A percentile compares a stretch with the other conserved stretches of the same genome.
Conservation (phyloP, 2,797 vertebrate species). For the Pseudomugil tenellus region DNA sequence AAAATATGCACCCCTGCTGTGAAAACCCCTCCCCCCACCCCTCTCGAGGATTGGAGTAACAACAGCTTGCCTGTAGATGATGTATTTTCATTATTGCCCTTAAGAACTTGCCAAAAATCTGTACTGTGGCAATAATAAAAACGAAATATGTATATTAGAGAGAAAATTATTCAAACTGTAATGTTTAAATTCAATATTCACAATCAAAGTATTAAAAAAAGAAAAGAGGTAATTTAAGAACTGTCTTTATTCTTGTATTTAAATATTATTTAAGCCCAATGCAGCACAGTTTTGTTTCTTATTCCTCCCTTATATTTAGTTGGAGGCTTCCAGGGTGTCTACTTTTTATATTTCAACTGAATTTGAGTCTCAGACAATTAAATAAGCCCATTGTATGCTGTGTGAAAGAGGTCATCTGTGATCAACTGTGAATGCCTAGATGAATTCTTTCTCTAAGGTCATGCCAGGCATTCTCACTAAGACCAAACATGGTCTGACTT, state of each 20-base stretch:
- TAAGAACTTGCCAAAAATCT: too few species aligned
- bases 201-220: too few species aligned
- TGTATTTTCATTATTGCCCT: too few species aligned
- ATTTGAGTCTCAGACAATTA: slow-evolving; percentile 64
- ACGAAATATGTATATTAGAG: too few species aligned
- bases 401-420: slow-evolving; percentile 66
- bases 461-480: slow-evolving; percentile 67
- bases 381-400: slow-evolving; percentile 65
- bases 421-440: slow-evolving; percentile 56
- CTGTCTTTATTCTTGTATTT: neutral
- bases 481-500: slow-evolving; percentile 74
- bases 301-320: slow-evolving; percentile 15
- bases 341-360: slow-evolving; percentile 57
- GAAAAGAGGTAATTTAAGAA: too few species aligned
- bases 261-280: neutral
- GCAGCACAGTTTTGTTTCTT: neutral
- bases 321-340: slow-evolving; percentile 50
- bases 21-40: too few species aligned
- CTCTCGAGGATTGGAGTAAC: too few species aligned
- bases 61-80: too few species aligned
- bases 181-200: too few species aligned
- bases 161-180: too few species aligned
- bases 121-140: too few species aligned
- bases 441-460: slow-evolving; percentile 76
- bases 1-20: too few species aligned